Evolutionary conservation across 1,140 invertebrate species (phyloP).

Genomic region (Drosophila subobscura): DNA sequence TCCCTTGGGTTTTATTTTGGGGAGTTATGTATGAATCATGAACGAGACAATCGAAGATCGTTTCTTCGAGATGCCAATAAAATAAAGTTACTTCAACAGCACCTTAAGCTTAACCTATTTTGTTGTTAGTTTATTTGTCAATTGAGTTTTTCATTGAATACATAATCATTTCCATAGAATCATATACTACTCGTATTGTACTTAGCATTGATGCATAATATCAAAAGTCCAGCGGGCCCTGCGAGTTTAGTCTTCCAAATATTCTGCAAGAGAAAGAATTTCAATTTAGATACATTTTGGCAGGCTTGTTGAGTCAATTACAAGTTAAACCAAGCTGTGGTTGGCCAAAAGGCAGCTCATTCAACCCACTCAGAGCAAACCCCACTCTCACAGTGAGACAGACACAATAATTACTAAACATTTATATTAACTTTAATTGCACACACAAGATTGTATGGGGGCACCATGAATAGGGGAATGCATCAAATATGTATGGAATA

Average conservation of each 20-base stretch:
- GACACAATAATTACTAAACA: constrained; percentile 55
- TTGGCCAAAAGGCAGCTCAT: constrained; percentile 1
- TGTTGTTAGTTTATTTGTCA: constrained; percentile 37
- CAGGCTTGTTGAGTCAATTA: constrained; percentile 45
- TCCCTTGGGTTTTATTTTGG: neutral
- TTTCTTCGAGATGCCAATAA: neutral
- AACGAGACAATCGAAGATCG: neutral
- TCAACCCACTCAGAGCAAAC: neutral
- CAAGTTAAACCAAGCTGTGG: constrained; percentile 1
- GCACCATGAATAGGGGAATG: constrained; percentile 9
- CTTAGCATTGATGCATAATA: constrained; percentile 33
- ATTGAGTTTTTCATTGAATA: constrained; percentile 15
- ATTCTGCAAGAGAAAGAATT: constrained; percentile 31
- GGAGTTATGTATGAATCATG: neutral
- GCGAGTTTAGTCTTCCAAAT: constrained; percentile 1
- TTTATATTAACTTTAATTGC: constrained; percentile 63
- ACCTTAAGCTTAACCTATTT: constrained; percentile 10
- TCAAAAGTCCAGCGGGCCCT: constrained; percentile 2
- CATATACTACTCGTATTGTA: constrained; percentile 15
- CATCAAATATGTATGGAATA: constrained; percentile 46
- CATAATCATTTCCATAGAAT: constrained; percentile 22
- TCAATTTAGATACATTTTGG: constrained; percentile 24
- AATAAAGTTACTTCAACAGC: neutral
- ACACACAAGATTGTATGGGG: neutral
- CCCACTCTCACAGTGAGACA: neutral